Evolutionary conservation across 2,888 invertebrate genomes (phyloP), one percentile per base, ranked within the genome.

Genomic region (Thyatira batis): DNA sequence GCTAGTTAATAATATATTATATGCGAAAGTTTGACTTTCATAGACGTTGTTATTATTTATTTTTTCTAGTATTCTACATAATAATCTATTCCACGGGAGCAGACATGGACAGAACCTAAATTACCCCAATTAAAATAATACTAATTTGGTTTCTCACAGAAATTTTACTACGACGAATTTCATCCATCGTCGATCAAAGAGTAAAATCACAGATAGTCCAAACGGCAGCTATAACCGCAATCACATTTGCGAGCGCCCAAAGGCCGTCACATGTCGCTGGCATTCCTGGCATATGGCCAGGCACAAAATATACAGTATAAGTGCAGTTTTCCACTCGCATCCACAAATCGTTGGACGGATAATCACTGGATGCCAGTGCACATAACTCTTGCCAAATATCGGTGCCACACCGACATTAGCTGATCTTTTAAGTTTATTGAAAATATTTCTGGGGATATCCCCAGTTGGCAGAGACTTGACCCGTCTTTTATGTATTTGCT

Each of bases 351-450:
- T 39, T 39, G 39, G 39, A 17, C 17, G 17, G 39, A 39, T 39
- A 39, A 39, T 39, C 39, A 39, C 39, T 39, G 13, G 17, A 39
- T 5, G 39, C 39, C 13, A 6, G 13, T 13, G 39, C 39, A 39
- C 39, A 39, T 39, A 39, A 39, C 39, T 39, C 39, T 39, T 39
- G 39, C 39, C 39, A 39, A 39, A 17, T 39, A 39, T 39, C 23
- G 25, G 48, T 48, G 48, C 27, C 48, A 21, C 17, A 9, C 9
- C 28, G 48, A 48, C 48, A n/a, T 48, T 48, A 13, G 27, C 27
- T 48, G 48, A 48, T 48, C 48, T 27, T 27, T 17, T 28, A 39
- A 27, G 27, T 48, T 13, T 27, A 48, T 27, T 20, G 27, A 25
- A 27, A 48, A 48, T 48, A 10, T 13, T 8, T 48, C 28, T 13